phyloP scores from a whole-genome alignment of 2,888 invertebrate species.

The Phalera bucephala region DNA sequence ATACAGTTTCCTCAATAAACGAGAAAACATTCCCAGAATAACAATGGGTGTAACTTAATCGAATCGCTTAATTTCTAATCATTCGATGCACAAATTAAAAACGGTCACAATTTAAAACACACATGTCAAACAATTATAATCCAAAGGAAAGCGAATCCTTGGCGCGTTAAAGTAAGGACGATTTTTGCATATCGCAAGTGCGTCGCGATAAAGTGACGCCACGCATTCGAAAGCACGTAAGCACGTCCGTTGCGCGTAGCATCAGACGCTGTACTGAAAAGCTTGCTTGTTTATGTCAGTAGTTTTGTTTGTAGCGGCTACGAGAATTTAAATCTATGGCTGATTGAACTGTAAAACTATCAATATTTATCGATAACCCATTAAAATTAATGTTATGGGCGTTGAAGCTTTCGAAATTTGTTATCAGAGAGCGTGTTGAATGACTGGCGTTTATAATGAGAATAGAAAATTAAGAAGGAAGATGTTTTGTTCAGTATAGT shows the following conservation, averaged over 20 bases:
- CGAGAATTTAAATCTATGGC: conserved; percentile 28
- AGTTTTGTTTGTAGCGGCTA: conserved; percentile 27
- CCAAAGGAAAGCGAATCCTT: conserved; percentile 21
- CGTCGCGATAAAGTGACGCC: conserved; percentile 31
- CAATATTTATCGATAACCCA: conserved; percentile 28
- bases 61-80: conserved; percentile 31
- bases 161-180: conserved; percentile 11
- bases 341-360: conserved; percentile 31
- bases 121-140: conserved; percentile 10
- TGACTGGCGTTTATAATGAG: too few relatives aligned
- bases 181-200: conserved; percentile 7
- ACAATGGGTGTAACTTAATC: conserved; percentile 19
- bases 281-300: conserved; percentile 37
- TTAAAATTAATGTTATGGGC: neutral
- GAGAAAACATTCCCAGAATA: conserved; percentile 16
- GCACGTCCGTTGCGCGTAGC: conserved; percentile 37
- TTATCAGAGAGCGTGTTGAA: neutral
- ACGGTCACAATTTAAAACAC: conserved; percentile 36
- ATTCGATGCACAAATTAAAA: conserved; percentile 40
- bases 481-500: too few relatives aligned
- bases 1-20: conserved; percentile 10
- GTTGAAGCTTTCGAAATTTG: neutral
- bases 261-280: conserved; percentile 43
- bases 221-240: conserved; percentile 17
- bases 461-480: too few relatives aligned